Evolutionary conservation across 37 sponge, comb jelly and placozoan species (phyloP).

Genomic region (Diacarnus erythraeanus): DNA sequence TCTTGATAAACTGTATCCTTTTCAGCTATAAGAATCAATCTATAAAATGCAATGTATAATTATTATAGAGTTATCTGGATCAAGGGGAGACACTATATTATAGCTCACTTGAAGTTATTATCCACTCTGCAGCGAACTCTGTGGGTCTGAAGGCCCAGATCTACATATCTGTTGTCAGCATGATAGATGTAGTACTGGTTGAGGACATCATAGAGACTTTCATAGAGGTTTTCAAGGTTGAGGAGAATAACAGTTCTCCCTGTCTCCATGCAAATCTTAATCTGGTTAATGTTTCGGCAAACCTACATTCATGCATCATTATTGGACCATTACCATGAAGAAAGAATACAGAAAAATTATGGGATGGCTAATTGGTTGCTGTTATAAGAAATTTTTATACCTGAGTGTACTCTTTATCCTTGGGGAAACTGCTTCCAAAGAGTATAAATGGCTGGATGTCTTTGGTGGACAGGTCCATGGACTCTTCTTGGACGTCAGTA

Average conservation of each 20-base stretch:
- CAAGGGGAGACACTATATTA: not conserved
- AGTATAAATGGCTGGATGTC: constrained; percentile 60
- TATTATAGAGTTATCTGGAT: not conserved
- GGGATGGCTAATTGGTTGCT: not conserved
- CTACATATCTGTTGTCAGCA: constrained; percentile 76
- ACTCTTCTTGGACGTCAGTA: not conserved
- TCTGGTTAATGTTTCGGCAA: constrained; percentile 91
- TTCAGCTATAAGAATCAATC: constrained; percentile 79
- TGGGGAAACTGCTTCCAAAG: constrained; percentile 94
- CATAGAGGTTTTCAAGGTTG: constrained; percentile 92
- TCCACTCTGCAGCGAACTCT: constrained; percentile 86
- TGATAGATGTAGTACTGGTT: constrained; percentile 88
- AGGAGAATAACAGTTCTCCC: constrained; percentile 89
- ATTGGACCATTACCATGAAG: too few relatives aligned
- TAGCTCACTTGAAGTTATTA: constrained; percentile 72
- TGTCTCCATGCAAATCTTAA: constrained; percentile 96
- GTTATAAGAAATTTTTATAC: constrained; percentile 28
- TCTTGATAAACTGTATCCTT: constrained; percentile 73
- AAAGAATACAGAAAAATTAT: not conserved
- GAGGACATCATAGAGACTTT: constrained; percentile 95
- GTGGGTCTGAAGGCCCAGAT: constrained; percentile 88
- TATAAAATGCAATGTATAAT: not conserved
- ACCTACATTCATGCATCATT: too few relatives aligned
- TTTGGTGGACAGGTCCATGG: not conserved
- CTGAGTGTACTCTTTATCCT: constrained; percentile 92